A percentile compares a stretch with the other conserved stretches of the same genome.
Evolutionary conservation across 1,140 invertebrate species (phyloP).

Genomic region (Drosophila arizonae): DNA sequence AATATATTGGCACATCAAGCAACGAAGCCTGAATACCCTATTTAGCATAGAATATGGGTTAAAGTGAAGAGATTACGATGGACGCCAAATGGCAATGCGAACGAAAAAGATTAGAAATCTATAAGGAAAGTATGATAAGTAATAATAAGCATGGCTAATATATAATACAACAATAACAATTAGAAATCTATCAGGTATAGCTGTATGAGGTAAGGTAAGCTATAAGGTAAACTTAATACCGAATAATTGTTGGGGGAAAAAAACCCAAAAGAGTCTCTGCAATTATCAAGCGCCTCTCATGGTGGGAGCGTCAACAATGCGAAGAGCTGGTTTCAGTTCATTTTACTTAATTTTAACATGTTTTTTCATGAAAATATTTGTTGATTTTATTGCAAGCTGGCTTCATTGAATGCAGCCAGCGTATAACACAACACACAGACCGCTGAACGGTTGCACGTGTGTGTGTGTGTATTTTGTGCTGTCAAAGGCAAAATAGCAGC

Average conservation of each 20-base stretch:
- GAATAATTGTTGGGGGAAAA: too few species aligned
- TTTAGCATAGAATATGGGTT: too few species aligned
- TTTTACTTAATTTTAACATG: conserved; percentile 28
- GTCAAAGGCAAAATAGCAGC: conserved; percentile 68
- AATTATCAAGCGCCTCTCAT: not conserved
- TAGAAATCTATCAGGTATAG: too few species aligned
- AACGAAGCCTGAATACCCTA: not conserved
- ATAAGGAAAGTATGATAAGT: too few species aligned
- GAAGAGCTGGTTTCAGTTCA: conserved; percentile 4
- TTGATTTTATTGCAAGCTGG: conserved; percentile 23
- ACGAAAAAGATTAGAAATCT: too few species aligned
- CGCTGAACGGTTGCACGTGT: not conserved
- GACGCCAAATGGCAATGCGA: too few species aligned
- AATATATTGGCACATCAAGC: too few species aligned
- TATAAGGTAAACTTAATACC: too few species aligned
- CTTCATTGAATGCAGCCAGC: conserved; percentile 6
- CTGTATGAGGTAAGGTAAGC: too few species aligned
- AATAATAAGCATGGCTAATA: too few species aligned
- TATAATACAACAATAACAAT: too few species aligned
- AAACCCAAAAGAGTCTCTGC: not conserved
- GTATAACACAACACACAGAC: not conserved
- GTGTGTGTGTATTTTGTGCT: conserved; percentile 22
- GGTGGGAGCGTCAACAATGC: not conserved
- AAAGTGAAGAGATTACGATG: too few species aligned
- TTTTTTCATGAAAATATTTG: conserved; percentile 28